These are phyloP conservation scores for Nomada fabriciana DNA, from an alignment of 2,888 invertebrate species.

Conservation along the genomic window DNA sequence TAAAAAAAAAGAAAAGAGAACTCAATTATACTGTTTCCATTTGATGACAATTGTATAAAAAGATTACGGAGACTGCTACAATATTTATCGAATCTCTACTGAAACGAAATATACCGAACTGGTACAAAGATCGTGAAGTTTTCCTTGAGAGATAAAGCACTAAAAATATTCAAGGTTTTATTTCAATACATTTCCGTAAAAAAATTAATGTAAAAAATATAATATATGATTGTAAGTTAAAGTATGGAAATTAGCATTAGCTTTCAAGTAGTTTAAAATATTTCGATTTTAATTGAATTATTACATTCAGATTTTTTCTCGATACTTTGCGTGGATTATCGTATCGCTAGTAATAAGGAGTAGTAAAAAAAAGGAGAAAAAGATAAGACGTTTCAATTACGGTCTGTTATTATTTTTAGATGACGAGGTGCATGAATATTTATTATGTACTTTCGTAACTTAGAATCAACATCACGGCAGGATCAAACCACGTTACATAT, in stretches of 20 bases:
- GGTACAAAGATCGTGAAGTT: constrained; percentile 32
- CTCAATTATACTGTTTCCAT: constrained; percentile 29
- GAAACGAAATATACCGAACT: constrained; percentile 27
- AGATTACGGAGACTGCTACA: constrained; percentile 11
- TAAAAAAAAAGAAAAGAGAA: constrained; percentile 1
- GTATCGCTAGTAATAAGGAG: constrained; percentile 38
- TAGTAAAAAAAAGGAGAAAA: constrained; percentile 15
- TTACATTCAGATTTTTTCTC: constrained; percentile 19
- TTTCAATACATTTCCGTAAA: constrained; percentile 3
- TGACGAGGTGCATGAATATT: constrained; percentile 47
- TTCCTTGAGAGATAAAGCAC: constrained; percentile 15
- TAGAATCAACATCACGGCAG: constrained; percentile 27
- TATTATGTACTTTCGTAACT: constrained; percentile 47
- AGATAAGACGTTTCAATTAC: constrained; percentile 22
- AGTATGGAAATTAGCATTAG: constrained; percentile 10
- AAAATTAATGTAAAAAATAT: neutral
- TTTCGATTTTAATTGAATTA: constrained; percentile 7
- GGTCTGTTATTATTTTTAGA: constrained; percentile 41
- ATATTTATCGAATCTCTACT: constrained; percentile 24
- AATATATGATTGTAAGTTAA: neutral
- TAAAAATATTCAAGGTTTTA: constrained; percentile 14
- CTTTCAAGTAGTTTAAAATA: neutral
- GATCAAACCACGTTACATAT: constrained; percentile 18
- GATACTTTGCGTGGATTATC: constrained; percentile 23
- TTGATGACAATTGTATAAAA: constrained; percentile 17